These are phyloP conservation scores for Sinopyrophorus schimmeli DNA, from an alignment of 2,888 invertebrate genomes.

Conservation along the genomic window DNA sequence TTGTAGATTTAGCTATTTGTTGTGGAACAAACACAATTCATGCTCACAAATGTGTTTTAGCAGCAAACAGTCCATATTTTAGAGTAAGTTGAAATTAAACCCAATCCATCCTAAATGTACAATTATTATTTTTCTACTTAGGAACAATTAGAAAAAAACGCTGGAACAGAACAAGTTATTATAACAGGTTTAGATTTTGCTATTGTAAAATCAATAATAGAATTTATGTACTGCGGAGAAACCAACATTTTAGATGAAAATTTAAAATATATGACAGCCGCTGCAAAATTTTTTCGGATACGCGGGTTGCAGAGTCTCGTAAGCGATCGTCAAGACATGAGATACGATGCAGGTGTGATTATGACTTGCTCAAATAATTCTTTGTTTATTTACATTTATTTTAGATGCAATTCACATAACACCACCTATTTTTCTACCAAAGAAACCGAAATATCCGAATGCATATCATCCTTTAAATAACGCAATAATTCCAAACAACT, in stretches of 20 bases:
- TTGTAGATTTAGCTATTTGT: conserved; percentile 75
- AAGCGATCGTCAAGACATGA: conserved; percentile 52
- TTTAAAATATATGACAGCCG: conserved; percentile 68
- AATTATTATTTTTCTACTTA: conserved; percentile 38
- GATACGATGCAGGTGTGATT: conserved; percentile 34
- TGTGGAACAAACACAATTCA: conserved; percentile 75
- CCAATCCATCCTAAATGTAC: not conserved
- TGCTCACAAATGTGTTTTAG: conserved; percentile 74
- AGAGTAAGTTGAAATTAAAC: conserved; percentile 60
- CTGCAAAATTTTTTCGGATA: conserved; percentile 72
- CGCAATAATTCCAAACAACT: conserved; percentile 14
- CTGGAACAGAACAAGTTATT: conserved; percentile 61
- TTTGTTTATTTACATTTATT: not conserved
- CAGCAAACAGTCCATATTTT: conserved; percentile 73
- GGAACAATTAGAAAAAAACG: conserved; percentile 63
- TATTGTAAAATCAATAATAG: conserved; percentile 71
- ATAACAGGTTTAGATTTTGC: conserved; percentile 72
- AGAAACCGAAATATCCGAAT: conserved; percentile 53
- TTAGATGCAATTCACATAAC: conserved; percentile 47
- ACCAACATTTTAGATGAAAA: conserved; percentile 70
- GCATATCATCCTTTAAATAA: conserved; percentile 41
- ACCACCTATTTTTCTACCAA: conserved; percentile 50
- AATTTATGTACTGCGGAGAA: conserved; percentile 79
- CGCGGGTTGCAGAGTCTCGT: conserved; percentile 62
- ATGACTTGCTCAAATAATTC: not conserved